Evolutionary conservation across 2,113 vertebrate species (phyloP), one percentile per base, ranked within the genome.

Genomic region (Hippocampus guttulatus): DNA sequence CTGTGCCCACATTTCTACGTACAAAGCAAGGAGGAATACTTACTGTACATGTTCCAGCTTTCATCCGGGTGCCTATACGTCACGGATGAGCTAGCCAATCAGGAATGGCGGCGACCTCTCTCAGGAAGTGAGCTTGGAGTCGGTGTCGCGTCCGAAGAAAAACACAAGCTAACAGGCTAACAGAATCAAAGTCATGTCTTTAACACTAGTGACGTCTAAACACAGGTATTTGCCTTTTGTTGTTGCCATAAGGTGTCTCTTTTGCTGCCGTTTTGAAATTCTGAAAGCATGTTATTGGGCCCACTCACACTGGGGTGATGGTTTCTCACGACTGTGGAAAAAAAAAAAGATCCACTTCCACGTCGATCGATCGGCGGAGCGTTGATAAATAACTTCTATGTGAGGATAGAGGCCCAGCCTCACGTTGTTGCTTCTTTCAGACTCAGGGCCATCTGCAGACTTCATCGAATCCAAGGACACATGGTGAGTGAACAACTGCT

Each of bases 381-480:
- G 58, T 33, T 33, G 15, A 61, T 20, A 33, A 30, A 8, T 27
- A 27, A 58, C 7, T 33, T 18, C 15, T 3, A 18, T 8, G 6
- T 16, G 7, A 23, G 23, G 25, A 25, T 7, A 25, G 62, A 15
- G 3, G 1, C 3, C 21, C 3, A 55, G 2, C 3, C 3, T 1
- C n/a, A 5, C 64, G 8, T 62, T 9, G 3, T 64, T 52, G 16
- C 64, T 69, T 75, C 21, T 41, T 82, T 5, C 76, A 93, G 91
- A 61, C 70, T 91, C 45, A 86, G 83, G 71, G 78, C 89, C 27
- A 8, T 91, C 30, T 90, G 68, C 81, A 90, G 90, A 80, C 81
- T 93, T 76, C 86, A 85, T 67, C 79, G 83, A 55, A 83, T 93
- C 65, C 91, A 88, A 66, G 67, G 77, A 27, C 92, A 92, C 78